Evolutionary conservation across 2,797 vertebrate species (phyloP).

Genomic region (Propithecus perrieri): DNA sequence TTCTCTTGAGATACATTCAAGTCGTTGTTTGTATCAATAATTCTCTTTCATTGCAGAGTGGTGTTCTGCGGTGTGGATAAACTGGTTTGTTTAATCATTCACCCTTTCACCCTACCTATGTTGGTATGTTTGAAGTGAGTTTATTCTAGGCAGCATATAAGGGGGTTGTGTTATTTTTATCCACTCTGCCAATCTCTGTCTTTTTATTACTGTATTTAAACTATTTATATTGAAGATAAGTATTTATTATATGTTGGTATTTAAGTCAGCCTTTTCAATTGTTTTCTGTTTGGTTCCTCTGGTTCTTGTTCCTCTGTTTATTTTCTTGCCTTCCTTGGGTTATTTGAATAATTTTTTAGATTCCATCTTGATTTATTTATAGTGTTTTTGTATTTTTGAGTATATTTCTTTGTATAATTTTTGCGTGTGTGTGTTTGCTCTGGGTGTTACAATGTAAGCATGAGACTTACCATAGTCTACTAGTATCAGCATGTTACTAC

Average conservation of each 20-base stretch:
- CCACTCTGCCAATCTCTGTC: background rate
- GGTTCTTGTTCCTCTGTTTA: background rate
- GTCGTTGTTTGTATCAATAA: background rate
- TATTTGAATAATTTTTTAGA: background rate
- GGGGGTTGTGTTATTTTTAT: background rate
- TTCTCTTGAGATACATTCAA: background rate
- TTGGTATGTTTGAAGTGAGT: background rate
- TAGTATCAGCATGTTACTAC: background rate
- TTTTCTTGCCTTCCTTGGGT: background rate
- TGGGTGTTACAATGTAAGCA: background rate
- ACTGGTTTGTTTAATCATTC: background rate
- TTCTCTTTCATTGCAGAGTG: background rate
- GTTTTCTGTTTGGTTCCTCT: background rate
- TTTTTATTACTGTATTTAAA: background rate
- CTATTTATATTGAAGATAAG: background rate
- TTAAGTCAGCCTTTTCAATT: background rate
- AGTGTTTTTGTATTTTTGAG: background rate
- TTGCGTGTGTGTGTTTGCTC: background rate
- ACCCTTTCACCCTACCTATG: background rate
- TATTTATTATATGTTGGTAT: background rate
- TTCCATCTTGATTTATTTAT: background rate
- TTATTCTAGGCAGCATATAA: background rate
- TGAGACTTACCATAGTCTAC: background rate
- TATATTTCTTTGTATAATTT: background rate
- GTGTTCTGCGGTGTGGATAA: background rate